Base-by-base conservation (phyloP, 2,888 invertebrate genomes). In the Drosophila lacicola region DNA sequence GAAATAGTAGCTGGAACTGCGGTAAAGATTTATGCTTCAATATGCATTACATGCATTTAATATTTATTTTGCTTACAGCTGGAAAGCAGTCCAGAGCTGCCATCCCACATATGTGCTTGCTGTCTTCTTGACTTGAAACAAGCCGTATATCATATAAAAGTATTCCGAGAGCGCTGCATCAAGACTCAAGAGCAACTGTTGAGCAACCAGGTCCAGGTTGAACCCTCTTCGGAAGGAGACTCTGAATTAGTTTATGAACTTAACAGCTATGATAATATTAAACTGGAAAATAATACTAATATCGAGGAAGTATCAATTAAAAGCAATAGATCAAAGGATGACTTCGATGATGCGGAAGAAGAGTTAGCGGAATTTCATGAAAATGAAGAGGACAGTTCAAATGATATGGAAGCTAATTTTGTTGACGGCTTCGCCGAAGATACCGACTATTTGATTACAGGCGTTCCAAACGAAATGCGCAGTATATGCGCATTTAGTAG, bases 101-200 rank as follows among this genome's bases (percentile, higher is more conserved):
- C 83, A 5, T 55, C 53, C 1, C 83, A 63, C 19, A 83, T 88
- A 25, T 83, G 83, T 14, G 81, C 45, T 10, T 67, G 83, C 42
- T 83, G 83, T 8, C 25, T 78, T 9, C 51, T 74, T 11, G 84
- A 88, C 10, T 42, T 83, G 1, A 80, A 72, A n/a, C 65, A 56
- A 29, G 78, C 81, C 1, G 41, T 78, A 6, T 45, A 33, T 4
- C 50, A 55, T 19, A 77, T 66, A 0, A 41, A 54, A 36, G 17
- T 51, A 5, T 83, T 83, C 42, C 63, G 88, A 0, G 81, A 83
- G 4, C 64, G 81, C 3, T 86, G 68, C 47, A 50, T 68, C 1
- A 67, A 47, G 25, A 57, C 88, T 2, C 87, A 83, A 36, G 42
- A 72, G 11, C 3, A 62, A 25, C 37, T 81, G 1, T n/a, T 46